Conservation (phyloP, 2,888 invertebrate genomes). For the Archaeoteleia sp. region DNA sequence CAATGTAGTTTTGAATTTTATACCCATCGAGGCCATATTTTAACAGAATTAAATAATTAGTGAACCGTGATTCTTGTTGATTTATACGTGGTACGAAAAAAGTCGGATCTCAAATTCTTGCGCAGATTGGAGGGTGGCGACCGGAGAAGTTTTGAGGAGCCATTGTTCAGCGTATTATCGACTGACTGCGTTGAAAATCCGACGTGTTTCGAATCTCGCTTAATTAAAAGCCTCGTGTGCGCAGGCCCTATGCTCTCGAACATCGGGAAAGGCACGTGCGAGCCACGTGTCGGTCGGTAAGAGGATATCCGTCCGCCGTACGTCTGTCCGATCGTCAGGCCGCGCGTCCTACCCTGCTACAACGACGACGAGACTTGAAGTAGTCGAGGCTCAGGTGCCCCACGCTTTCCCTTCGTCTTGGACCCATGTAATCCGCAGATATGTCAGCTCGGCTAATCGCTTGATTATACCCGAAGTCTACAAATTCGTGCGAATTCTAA, state of each 20-base stretch:
- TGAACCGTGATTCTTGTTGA: slow-evolving; percentile 18
- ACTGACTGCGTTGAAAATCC: slow-evolving; percentile 62
- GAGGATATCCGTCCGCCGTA: slow-evolving; percentile 71
- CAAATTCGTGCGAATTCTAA: not conserved
- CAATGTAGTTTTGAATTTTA: not conserved
- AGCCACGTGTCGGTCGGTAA: slow-evolving; percentile 72
- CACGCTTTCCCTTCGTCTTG: slow-evolving; percentile 41
- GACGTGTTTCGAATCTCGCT: slow-evolving; percentile 69
- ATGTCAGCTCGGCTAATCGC: slow-evolving; percentile 40
- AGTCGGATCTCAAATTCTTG: slow-evolving; percentile 12
- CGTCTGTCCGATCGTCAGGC: slow-evolving; percentile 47
- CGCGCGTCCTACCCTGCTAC: slow-evolving; percentile 56
- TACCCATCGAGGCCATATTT: not conserved
- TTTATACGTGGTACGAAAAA: too few species aligned
- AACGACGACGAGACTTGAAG: slow-evolving; percentile 37
- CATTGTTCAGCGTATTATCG: slow-evolving; percentile 42
- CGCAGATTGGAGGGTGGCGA: slow-evolving; percentile 35
- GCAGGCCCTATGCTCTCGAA: slow-evolving; percentile 54
- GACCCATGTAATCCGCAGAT: slow-evolving; percentile 43
- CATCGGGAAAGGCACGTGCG: slow-evolving; percentile 70
- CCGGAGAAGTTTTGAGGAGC: slow-evolving; percentile 2
- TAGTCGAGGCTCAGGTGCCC: slow-evolving; percentile 62
- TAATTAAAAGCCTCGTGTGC: slow-evolving; percentile 71
- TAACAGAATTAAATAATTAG: not conserved
- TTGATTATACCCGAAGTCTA: slow-evolving; percentile 28